Evolutionary conservation across 2,888 invertebrate genomes (phyloP).

Genomic region (Osmoderma eremita): DNA sequence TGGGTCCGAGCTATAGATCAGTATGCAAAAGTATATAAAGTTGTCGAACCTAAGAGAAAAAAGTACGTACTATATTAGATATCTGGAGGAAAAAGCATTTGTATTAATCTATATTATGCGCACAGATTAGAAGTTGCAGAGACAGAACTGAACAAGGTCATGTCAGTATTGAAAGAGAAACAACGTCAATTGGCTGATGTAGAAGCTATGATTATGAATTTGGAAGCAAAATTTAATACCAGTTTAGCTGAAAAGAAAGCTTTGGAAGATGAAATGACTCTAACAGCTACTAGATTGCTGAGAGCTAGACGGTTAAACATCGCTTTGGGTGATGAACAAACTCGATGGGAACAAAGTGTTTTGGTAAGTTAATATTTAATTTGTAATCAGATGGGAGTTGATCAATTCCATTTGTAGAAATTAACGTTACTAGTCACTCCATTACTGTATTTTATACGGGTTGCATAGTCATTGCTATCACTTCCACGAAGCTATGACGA

Average conservation of each 20-base stretch:
- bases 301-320: slow-evolving; percentile 87
- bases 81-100: background rate
- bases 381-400: background rate
- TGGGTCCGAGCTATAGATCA: slow-evolving; percentile 93
- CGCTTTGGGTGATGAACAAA: slow-evolving; percentile 87
- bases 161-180: slow-evolving; percentile 80
- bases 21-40: slow-evolving; percentile 85
- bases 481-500: no score
- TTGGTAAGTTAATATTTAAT: slow-evolving; percentile 63
- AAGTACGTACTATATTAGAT: slow-evolving; percentile 67
- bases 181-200: slow-evolving; percentile 85
- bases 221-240: slow-evolving; percentile 74
- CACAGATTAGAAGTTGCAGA: slow-evolving; percentile 80
- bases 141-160: slow-evolving; percentile 77
- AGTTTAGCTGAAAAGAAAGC: slow-evolving; percentile 81
- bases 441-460: no score
- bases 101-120: background rate
- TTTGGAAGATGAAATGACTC: slow-evolving; percentile 77
- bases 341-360: slow-evolving; percentile 83
- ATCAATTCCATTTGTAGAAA: no score
- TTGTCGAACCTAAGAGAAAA: slow-evolving; percentile 88
- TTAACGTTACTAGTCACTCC: no score
- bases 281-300: slow-evolving; percentile 81
- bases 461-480: no score
- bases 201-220: slow-evolving; percentile 72